Evolutionary conservation across 1,140 invertebrate species (phyloP).

Genomic region (Muscidifurax raptorellus): DNA sequence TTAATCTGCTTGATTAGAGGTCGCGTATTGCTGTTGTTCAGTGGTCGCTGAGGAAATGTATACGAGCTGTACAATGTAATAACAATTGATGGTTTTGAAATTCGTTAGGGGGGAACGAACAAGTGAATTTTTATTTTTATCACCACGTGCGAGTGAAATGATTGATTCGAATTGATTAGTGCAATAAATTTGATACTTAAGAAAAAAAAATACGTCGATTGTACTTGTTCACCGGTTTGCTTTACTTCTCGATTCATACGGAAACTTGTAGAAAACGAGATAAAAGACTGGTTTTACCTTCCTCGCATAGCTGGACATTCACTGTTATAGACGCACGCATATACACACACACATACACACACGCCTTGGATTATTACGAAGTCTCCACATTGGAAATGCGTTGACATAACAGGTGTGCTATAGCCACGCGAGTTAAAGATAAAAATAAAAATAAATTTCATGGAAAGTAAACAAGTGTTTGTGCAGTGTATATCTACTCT

Average conservation of each 20-base stretch:
- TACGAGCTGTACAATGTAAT: neutral
- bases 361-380: neutral
- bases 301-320: conserved; percentile 21
- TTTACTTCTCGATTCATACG: neutral
- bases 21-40: neutral
- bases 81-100: neutral
- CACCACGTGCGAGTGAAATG: no score
- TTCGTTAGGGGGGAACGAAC: neutral
- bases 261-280: conserved; percentile 37
- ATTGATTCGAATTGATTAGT: neutral
- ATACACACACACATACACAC: neutral
- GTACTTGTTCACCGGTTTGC: neutral
- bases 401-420: conserved; percentile 39
- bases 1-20: conserved; percentile 42
- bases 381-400: conserved; percentile 16
- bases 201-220: neutral
- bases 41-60: neutral
- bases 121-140: conserved; percentile 4
- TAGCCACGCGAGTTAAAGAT: neutral
- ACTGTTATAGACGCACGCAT: conserved; percentile 26
- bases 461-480: neutral
- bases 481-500: neutral
- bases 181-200: neutral
- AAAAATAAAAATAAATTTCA: neutral
- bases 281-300: conserved; percentile 48